Base-by-base conservation (phyloP, 1,140 invertebrate species). In the Eulimnadia texana region DNA sequence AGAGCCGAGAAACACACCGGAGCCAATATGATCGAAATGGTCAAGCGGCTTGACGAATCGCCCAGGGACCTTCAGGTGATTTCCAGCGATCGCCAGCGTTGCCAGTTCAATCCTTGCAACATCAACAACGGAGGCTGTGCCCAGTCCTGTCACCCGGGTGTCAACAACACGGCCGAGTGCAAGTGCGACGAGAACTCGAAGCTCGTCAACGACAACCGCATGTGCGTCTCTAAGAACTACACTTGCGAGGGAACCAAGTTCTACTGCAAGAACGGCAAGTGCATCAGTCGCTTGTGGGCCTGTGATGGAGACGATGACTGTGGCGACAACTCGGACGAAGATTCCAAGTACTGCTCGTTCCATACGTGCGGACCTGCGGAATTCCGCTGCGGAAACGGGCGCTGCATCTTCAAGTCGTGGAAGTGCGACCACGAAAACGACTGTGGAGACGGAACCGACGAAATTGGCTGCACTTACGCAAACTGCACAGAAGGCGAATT, bases 1-100 rank as follows among this genome's bases (percentile, higher is more conserved):
- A 76, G 94, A 58, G 94, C 94, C 0, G 92, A 98, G 68, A 99
- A 98, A 73, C 89, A 96, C 66, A 98, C 94, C 0, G 95, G 96
- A 3, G 88, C 87, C 2, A 88, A 93, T 66, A 91, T 94, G 82
- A 80, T 93, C 6, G 90, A 94, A 70, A 85, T 99, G 77, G 91
- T 95, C 0, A 90, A 92, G 71, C 79, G 90, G 9, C 74, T 95
- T 13, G 93, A 91, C 70, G 88, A 93, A 71, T 90, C 85, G 2
- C 89, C 93, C 1, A 76, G 92, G 63, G 93, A 94, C 69, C 86
- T 97, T 56, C 90, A 93, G 65, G 84, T 57, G 25, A 29, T 84
- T 69, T 91, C 91, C 11, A 72, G 78, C 0, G 80, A 79, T 28
- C 76, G 87, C 55, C 93, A 96, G 69, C 80, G 80, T 51, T 97